phyloP scores from a whole-genome alignment of 1,140 invertebrate species.

The Cyclina sinensis region DNA sequence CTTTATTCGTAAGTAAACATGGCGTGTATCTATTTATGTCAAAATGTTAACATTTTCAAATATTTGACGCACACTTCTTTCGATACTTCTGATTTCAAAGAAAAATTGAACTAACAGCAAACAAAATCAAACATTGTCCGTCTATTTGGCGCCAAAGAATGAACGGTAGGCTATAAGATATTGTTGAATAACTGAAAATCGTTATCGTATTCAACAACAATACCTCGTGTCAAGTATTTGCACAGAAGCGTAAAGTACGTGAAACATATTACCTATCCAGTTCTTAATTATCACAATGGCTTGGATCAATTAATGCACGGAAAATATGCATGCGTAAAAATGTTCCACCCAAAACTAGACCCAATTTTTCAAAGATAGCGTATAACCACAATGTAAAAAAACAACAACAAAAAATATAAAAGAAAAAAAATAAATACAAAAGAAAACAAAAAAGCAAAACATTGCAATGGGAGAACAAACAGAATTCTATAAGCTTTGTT shows the following conservation, averaged over 20 bases:
- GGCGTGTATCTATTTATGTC: neutral
- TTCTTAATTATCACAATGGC: neutral
- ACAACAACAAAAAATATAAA: too few species aligned
- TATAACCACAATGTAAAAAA: too few species aligned
- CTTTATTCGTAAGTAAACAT: constrained; percentile 3
- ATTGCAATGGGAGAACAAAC: too few species aligned
- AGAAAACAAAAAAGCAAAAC: too few species aligned
- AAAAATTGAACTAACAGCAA: neutral
- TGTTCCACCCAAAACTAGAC: too few species aligned
- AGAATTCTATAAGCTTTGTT: too few species aligned
- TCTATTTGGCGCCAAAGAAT: constrained; percentile 15
- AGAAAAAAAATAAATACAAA: too few species aligned
- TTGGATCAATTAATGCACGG: neutral
- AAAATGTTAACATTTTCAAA: constrained; percentile 7
- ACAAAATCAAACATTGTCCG: constrained; percentile 10
- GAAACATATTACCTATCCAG: neutral
- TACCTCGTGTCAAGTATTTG: neutral
- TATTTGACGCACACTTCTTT: constrained; percentile 19
- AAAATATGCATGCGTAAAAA: neutral
- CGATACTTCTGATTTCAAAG: neutral
- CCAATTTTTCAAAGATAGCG: too few species aligned
- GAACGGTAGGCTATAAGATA: constrained; percentile 1
- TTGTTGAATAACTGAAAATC: neutral
- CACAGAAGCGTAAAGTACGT: neutral
- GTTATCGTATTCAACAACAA: neutral